These are phyloP conservation scores for Pterophyllum scalare DNA, from an alignment of 2,113 vertebrate species.

Conservation along the genomic window DNA sequence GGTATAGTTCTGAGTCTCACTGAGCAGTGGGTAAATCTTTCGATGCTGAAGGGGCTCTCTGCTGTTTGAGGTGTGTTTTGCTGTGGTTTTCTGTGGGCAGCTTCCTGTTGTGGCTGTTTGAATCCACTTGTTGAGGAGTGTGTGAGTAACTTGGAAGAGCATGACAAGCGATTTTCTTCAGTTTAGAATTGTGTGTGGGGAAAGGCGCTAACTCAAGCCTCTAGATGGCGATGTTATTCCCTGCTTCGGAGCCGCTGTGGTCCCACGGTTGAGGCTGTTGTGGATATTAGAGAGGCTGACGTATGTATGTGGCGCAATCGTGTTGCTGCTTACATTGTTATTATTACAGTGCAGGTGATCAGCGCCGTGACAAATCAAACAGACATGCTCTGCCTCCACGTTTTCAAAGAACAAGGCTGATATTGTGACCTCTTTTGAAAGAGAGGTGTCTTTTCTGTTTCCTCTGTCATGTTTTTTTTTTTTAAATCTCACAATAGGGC, in stretches of 20 bases:
- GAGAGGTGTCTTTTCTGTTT: slow-evolving; percentile 1
- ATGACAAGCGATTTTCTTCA: slow-evolving; percentile 31
- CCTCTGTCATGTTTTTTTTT: not conserved
- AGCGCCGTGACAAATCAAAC: slow-evolving; percentile 16
- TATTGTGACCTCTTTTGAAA: slow-evolving; percentile 28
- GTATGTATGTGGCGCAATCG: slow-evolving; percentile 9
- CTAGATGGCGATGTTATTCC: slow-evolving; percentile 79
- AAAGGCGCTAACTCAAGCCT: slow-evolving; percentile 23
- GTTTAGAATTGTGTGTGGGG: not conserved
- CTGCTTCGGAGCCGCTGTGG: slow-evolving; percentile 30
- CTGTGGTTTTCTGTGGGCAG: not conserved
- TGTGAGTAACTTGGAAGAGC: slow-evolving; percentile 18
- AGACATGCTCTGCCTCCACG: slow-evolving; percentile 23
- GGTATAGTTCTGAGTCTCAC: slow-evolving; percentile 71
- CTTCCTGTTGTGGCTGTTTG: slow-evolving; percentile 2
- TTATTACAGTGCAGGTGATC: slow-evolving; percentile 37
- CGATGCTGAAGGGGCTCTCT: not conserved
- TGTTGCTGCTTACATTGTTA: slow-evolving; percentile 19
- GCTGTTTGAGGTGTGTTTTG: not conserved
- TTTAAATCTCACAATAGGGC: slow-evolving; percentile 5
- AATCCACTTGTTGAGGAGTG: slow-evolving; percentile 52
- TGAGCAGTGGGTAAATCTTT: slow-evolving; percentile 33
- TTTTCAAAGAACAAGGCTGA: slow-evolving; percentile 19
- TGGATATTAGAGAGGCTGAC: slow-evolving; percentile 14
- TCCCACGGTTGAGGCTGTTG: not conserved